Evolutionary conservation across 2,888 invertebrate species (phyloP).

Genomic region (Limenitis camilla): DNA sequence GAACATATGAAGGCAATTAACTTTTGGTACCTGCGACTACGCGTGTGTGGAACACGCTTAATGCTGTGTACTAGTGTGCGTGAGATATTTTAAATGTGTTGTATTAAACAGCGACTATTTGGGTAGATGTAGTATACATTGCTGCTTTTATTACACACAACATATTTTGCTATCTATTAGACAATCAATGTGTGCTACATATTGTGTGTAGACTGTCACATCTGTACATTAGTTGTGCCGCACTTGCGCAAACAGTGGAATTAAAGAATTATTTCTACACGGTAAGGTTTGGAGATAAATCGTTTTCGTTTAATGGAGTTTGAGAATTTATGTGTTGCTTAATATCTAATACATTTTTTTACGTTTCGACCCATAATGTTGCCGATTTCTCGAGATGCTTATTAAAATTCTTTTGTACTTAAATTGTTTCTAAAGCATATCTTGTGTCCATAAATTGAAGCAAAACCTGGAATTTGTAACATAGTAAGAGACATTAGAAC

Average conservation of each 20-base stretch:
- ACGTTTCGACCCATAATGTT: conserved; percentile 27
- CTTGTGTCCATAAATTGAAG: no score
- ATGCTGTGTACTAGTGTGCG: conserved; percentile 22
- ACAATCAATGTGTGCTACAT: conserved; percentile 14
- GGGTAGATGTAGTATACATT: conserved; percentile 9
- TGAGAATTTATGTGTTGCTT: conserved; percentile 57
- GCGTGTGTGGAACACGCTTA: conserved; percentile 36
- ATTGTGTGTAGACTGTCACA: neutral
- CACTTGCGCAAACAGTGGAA: conserved; percentile 63
- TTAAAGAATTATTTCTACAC: conserved; percentile 31
- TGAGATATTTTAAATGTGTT: conserved; percentile 11
- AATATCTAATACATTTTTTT: conserved; percentile 49
- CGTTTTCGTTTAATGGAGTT: conserved; percentile 63
- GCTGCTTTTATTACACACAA: neutral
- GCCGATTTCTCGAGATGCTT: conserved; percentile 21
- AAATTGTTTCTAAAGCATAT: neutral
- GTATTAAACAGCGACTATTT: neutral
- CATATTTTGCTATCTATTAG: neutral
- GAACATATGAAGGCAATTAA: conserved; percentile 73
- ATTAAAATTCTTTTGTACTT: conserved; percentile 18
- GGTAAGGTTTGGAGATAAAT: conserved; percentile 48
- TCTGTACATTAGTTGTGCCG: neutral
- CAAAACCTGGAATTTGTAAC: no score
- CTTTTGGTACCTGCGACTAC: conserved; percentile 62
- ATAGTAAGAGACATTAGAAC: no score